Percentiles rank a stretch among this genome's conserved stretches.
Conservation (phyloP, 2,113 vertebrate genomes). For the Calidris pugnax region DNA sequence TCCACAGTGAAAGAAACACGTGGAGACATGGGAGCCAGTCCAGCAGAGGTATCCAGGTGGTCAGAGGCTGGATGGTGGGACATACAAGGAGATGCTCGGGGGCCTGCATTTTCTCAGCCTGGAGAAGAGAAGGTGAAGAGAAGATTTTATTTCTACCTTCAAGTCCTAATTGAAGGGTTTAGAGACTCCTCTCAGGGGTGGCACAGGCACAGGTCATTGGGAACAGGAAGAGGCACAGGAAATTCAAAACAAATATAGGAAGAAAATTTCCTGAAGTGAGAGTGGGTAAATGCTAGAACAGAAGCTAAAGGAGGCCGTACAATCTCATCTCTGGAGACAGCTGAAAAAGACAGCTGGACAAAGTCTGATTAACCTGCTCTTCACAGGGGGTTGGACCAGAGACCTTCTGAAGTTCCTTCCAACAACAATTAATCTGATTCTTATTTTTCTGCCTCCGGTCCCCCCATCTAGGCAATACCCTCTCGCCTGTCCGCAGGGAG, state of each 20-base stretch:
- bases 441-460: background rate
- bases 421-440: background rate
- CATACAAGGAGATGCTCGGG: background rate
- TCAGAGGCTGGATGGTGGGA: background rate
- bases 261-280: background rate
- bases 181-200: background rate
- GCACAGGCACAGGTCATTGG: background rate
- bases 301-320: background rate
- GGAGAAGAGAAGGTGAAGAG: background rate
- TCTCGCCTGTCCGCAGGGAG: background rate
- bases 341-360: background rate
- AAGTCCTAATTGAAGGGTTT: background rate
- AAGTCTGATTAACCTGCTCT: background rate
- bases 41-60: fast-evolving
- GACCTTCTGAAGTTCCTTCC: background rate
- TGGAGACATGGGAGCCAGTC: background rate
- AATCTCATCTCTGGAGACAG: background rate
- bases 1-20: background rate
- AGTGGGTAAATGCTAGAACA: background rate
- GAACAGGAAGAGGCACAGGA: background rate
- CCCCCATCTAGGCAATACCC: background rate
- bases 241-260: background rate
- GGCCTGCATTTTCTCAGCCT: background rate
- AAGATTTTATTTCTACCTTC: background rate
- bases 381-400: background rate